Base-by-base conservation (phyloP, 2,113 vertebrate species). In the Rhadina sibilatrix region DNA sequence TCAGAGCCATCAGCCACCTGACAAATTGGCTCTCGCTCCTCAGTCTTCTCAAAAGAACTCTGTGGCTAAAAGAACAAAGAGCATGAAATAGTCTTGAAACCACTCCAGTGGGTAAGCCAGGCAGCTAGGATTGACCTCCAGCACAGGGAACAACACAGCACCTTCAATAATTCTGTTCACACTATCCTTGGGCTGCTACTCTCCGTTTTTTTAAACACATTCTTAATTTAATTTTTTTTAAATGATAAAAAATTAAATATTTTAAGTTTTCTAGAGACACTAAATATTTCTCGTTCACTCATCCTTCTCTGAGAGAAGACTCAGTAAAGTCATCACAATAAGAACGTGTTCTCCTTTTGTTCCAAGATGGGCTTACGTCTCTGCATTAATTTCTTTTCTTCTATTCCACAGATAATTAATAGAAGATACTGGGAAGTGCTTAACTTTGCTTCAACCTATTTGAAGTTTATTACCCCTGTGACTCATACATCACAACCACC, bases 381-480 rank as follows among this genome's bases (percentile, higher is more conserved):
- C 83, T 97, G 95, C 89, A 96, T 97, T 97, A 97, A 97, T 98
- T 98, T 96, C 54, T 97, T 97, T 97, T 97, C 90, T 96, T 97
- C 80, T 93, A 30, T 94, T 96, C 97, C 88, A 94, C 63, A 95
- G 97, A 96, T 96, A 98, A 98, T 98, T 98, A 97, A 91, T 94
- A 97, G 93, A 97, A 97, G 93, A 97, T 95, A 97, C 88, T 89
- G 90, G 93, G 89, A 98, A 96, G 83, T 94, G 86, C 93, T 98
- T 98, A 97, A 97, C 95, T 97, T 97, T 93, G 94, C 94, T 96
- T 96, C 95, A 97, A 92, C 91, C 93, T 97, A 93, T 98, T 97
- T 97, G 96, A 97, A 97, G 96, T 97, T 97, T 98, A 97, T 98
- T 98, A 97, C 97, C 96, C 97, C 83, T 68, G 94, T 97, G 97